Conservation (phyloP, 2,888 invertebrate genomes). For the Microplitis deprimator region DNA sequence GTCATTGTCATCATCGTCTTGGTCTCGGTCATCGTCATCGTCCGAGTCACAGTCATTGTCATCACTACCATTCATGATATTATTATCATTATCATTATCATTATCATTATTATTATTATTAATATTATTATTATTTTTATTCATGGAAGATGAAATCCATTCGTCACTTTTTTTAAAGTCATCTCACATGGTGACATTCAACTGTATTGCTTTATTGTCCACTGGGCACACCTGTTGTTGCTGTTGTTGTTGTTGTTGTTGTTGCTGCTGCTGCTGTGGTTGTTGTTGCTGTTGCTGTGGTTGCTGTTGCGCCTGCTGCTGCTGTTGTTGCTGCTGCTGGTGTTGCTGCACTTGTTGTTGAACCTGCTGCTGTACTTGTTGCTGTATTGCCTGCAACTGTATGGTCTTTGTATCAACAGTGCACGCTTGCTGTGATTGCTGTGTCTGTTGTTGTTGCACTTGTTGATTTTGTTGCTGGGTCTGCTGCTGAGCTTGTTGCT, state of each 20-base stretch:
- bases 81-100: conserved; percentile 43
- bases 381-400: conserved; percentile 53
- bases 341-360: conserved; percentile 60
- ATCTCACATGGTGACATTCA: conserved; percentile 70
- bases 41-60: conserved; percentile 16
- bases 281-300: conserved; percentile 63
- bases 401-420: conserved; percentile 47
- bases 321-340: conserved; percentile 63
- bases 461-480: conserved; percentile 66
- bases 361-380: conserved; percentile 70
- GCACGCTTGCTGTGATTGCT: conserved; percentile 63
- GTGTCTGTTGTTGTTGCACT: conserved; percentile 56
- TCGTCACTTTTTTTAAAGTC: conserved; percentile 19
- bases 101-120: conserved; percentile 17
- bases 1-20: conserved; percentile 59
- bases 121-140: neutral
- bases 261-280: conserved; percentile 67
- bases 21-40: conserved; percentile 37
- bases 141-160: neutral
- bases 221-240: conserved; percentile 66
- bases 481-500: conserved; percentile 66
- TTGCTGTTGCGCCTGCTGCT: conserved; percentile 61
- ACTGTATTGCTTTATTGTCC: conserved; percentile 71
- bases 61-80: conserved; percentile 52
- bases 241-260: conserved; percentile 65